Evolutionary conservation across 1,140 invertebrate genomes (phyloP), one percentile per base, ranked within the genome.

Genomic region (Lordiphosa collinella): DNA sequence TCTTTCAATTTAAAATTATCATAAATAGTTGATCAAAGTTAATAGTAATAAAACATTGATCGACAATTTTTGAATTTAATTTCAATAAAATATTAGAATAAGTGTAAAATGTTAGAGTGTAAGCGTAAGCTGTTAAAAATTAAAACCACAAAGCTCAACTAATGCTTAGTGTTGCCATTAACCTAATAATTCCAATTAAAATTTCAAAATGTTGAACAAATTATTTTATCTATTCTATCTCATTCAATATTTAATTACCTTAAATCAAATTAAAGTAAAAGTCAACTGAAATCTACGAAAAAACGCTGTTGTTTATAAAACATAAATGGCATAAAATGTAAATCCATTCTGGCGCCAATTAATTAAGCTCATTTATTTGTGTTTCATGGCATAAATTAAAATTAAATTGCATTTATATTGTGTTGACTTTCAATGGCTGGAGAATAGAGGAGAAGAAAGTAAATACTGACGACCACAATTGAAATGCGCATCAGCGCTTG

Each of bases 351-450:
- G 47, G 49, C 49, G 38, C 36, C 47, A 75, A 70, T 75, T 71
- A 71, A 71, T 82, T 63, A 51, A 66, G 54, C 36, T 56, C 37
- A 74, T 69, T 79, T 61, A 60, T 79, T 69, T 74, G 37, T 14
- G 18, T 57, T 73, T 60, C 54, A 48, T 16, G 13, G 32, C 40
- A 61, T 56, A 65, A 69, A 80, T 69, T 65, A 52, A 60, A 52
- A 40, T 56, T 53, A 56, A 66, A 70, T 69, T 64, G 22, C 53
- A 60, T 65, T 49, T 25, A 35, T 32, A 36, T 52, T 0, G 18
- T 34, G 56, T 52, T 51, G 51, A 41, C 36, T 3, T 12, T 35
- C 47, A 53, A 62, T 31, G 10, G 44, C 12, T 29, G 14, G 32
- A 29, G 12, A n/a, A 16, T 22, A 4, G 9, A 13, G 4, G 7